Evolutionary conservation across 2,888 invertebrate genomes (phyloP), one percentile per base, ranked within the genome.

Genomic region (Drosophila colorata): DNA sequence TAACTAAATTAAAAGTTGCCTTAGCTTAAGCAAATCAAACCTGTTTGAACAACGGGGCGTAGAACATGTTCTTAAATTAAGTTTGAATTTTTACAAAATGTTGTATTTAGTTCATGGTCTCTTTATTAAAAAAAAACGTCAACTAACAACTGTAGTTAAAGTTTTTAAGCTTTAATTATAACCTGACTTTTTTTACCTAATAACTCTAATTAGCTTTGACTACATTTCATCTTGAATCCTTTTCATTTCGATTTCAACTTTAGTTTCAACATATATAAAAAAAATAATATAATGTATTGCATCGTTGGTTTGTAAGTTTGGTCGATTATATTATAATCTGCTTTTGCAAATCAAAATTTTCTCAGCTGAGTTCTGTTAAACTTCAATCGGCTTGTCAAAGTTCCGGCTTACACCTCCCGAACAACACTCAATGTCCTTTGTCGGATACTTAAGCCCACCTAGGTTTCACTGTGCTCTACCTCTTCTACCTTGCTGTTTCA

Each of bases 311-410:
- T 0, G 9, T 11, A 44, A 46, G 51, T 58, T 63, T 44, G 31
- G 46, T 41, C 53, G 58, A 56, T 63, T 59, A 51, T 67, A 37
- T 65, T 55, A 55, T 60, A 56, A 55, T 28, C 25, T 51, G 78
- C 78, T 77, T 46, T 65, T 20, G 40, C 48, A 77, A 71, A 65
- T 77, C 59, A 46, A 66, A 43, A 57, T 52, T 72, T 66, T 9
- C 44, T 11, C 11, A 40, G 46, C 48, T 46, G 40, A 47, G 46
- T 57, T 40, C 40, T 48, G 58, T 48, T 41, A 49, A 49, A 60
- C 53, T 78, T 65, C 48, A 74, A 74, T 57, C 78, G 64, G 51
- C 69, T 78, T 65, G 74, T 65, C 60, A 65, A 74, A 61, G 60
- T 78, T 68, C 16, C 16, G n/a, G 52, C 44, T 53, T 20, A 52